Percentiles rank a stretch among this genome's conserved stretches.
These are phyloP conservation scores for Silurus asotus DNA, from an alignment of 2,113 vertebrate species.

Conservation along the genomic window DNA sequence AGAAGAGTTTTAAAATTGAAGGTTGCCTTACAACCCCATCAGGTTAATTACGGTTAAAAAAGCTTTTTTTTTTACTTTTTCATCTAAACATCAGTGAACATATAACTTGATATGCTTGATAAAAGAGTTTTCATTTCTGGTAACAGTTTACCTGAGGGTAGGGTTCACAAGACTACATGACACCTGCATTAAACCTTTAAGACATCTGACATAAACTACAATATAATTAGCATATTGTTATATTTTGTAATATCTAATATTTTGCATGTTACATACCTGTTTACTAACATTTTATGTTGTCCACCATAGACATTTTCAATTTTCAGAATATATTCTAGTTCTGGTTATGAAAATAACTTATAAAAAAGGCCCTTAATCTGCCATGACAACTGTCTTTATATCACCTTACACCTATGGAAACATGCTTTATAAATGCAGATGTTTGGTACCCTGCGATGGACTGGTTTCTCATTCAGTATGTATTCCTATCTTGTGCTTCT, in stretches of 20 bases:
- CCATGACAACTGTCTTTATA: not conserved
- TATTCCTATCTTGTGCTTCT: not conserved
- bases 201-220: not conserved
- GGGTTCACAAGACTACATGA: not conserved
- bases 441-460: not conserved
- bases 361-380: not conserved
- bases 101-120: slow-evolving; percentile 13
- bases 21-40: not conserved
- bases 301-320: not conserved
- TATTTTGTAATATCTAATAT: too few relatives aligned
- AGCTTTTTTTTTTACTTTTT: not conserved
- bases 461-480: not conserved
- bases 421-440: not conserved
- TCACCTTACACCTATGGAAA: not conserved
- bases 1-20: not conserved
- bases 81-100: not conserved
- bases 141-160: not conserved
- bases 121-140: not conserved
- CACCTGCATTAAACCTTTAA: not conserved
- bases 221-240: not conserved
- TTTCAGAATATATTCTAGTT: not conserved
- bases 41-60: slow-evolving; percentile 10
- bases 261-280: not conserved
- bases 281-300: not conserved
- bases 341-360: too few relatives aligned